phyloP scores from a whole-genome alignment of 2,888 invertebrate species.

The Blera fallax region DNA sequence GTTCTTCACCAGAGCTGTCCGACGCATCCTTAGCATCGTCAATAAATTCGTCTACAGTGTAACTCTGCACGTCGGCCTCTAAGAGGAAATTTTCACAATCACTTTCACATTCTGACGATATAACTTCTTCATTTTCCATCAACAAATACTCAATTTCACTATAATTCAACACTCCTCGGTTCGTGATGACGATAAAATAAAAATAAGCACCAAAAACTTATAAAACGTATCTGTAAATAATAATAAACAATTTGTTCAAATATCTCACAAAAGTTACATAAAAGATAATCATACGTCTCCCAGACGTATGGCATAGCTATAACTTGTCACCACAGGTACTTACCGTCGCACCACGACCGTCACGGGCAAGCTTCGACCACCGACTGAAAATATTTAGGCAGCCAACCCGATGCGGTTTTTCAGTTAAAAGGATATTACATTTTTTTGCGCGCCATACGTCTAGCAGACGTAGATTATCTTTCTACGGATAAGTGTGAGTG shows the following conservation, averaged over 20 bases:
- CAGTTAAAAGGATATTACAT: conserved; percentile 15
- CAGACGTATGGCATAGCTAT: too few relatives aligned
- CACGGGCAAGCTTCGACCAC: not conserved
- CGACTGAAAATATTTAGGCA: not conserved
- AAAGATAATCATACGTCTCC: too few relatives aligned
- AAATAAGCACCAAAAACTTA: conserved; percentile 26
- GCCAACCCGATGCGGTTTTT: too few relatives aligned
- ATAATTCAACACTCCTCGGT: conserved; percentile 3
- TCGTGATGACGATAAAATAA: conserved; percentile 12
- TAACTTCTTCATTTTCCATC: conserved; percentile 6
- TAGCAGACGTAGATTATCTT: too few relatives aligned
- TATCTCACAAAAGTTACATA: not conserved
- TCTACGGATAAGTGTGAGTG: too few relatives aligned
- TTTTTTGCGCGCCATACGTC: too few relatives aligned
- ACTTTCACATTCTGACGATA: conserved; percentile 27
- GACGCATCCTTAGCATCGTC: conserved; percentile 7
- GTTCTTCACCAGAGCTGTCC: conserved; percentile 15
- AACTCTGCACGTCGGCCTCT: conserved; percentile 18
- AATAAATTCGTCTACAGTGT: conserved; percentile 3
- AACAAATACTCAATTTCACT: not conserved
- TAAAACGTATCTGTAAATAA: conserved; percentile 28
- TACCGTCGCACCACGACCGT: conserved; percentile 10
- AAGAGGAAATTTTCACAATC: too few relatives aligned
- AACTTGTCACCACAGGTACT: too few relatives aligned
- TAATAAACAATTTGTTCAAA: conserved; percentile 5